These are phyloP conservation scores for Lasaia peninsularis DNA, from an alignment of 1,140 invertebrate species.

Conservation along the genomic window DNA sequence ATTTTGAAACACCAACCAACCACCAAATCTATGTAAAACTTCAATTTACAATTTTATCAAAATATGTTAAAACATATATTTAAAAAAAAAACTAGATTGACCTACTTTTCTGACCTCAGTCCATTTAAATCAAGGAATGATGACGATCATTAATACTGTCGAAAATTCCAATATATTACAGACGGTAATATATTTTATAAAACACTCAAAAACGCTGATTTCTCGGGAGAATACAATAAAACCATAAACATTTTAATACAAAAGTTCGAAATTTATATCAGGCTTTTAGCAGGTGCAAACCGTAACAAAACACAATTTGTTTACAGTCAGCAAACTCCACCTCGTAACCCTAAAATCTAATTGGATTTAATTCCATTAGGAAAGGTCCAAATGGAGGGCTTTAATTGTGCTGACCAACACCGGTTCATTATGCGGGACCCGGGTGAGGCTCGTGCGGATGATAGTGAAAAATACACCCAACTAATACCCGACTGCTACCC, in stretches of 20 bases:
- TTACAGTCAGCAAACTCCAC: slow-evolving; percentile 68
- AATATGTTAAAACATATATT: too few relatives aligned
- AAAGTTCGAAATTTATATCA: slow-evolving; percentile 40
- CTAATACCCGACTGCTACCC: slow-evolving; percentile 18
- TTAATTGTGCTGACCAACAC: slow-evolving; percentile 70
- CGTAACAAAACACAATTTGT: slow-evolving; percentile 64
- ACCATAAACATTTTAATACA: slow-evolving; percentile 1
- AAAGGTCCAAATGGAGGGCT: slow-evolving; percentile 63
- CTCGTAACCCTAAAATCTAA: slow-evolving; percentile 73
- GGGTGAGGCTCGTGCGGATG: slow-evolving; percentile 31
- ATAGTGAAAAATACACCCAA: slow-evolving; percentile 50
- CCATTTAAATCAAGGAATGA: too few relatives aligned
- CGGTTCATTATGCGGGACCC: slow-evolving; percentile 51
- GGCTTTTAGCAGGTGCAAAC: slow-evolving; percentile 54
- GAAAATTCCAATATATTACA: too few relatives aligned
- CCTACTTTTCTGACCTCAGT: too few relatives aligned
- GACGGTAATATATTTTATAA: not conserved
- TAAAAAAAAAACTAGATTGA: too few relatives aligned
- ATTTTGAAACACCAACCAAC: too few relatives aligned
- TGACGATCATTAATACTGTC: too few relatives aligned
- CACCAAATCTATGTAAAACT: too few relatives aligned
- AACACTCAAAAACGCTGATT: not conserved
- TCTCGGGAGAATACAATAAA: not conserved
- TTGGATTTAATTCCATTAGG: slow-evolving; percentile 76
- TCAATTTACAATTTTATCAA: too few relatives aligned